phyloP scores from a whole-genome alignment of 2,113 vertebrate genomes.

The Copsychus sechellarum region DNA sequence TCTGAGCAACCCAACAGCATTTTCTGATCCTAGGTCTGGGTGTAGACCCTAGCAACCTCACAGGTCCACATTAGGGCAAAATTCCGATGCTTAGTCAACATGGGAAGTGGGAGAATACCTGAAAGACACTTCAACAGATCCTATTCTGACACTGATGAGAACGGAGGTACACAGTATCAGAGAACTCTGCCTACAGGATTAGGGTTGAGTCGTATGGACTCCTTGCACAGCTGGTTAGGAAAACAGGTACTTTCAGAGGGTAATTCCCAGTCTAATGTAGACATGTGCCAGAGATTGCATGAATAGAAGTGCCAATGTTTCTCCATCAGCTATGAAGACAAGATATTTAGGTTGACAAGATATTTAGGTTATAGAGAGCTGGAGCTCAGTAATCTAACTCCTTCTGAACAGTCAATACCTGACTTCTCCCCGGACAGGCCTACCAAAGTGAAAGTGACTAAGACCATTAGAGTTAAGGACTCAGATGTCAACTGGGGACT shows the following conservation, averaged over 20 bases:
- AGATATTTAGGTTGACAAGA: background rate
- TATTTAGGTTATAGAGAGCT: background rate
- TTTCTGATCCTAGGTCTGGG: background rate
- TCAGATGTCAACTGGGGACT: background rate
- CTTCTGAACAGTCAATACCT: background rate
- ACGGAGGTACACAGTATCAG: background rate
- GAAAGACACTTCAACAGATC: background rate
- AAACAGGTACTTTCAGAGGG: background rate
- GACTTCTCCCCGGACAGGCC: background rate
- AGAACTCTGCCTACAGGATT: background rate
- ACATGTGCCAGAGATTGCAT: background rate
- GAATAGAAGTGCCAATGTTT: background rate
- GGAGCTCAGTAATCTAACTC: background rate
- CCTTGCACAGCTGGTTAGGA: background rate
- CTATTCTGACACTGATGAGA: rapidly evolving
- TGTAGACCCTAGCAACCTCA: background rate
- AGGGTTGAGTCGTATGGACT: background rate
- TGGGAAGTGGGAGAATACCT: background rate
- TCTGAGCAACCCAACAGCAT: background rate
- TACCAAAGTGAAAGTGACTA: background rate
- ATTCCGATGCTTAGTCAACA: background rate
- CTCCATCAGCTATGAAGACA: background rate
- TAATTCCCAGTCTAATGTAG: background rate
- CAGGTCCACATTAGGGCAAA: background rate
- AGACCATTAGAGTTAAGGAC: background rate